Evolutionary conservation across 2,113 vertebrate species (phyloP).

Genomic region (Elgaria multicarinata): DNA sequence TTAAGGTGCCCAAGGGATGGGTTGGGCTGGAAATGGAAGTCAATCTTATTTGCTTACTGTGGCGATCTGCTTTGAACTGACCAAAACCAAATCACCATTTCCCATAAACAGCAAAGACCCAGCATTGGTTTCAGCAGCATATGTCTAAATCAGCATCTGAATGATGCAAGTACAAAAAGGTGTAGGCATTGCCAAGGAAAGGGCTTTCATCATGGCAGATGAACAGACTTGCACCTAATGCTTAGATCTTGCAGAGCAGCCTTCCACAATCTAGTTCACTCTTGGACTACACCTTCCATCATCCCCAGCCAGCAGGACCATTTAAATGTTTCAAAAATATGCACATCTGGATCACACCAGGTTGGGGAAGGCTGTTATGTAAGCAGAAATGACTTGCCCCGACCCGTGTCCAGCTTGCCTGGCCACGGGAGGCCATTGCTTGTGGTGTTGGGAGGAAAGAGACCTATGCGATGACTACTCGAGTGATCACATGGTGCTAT

Average conservation of each 20-base stretch:
- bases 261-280: neutral
- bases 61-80: neutral
- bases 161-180: neutral
- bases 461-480: too few relatives aligned
- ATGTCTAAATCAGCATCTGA: neutral
- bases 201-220: neutral
- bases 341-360: neutral
- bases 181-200: neutral
- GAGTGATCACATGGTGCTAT: too few relatives aligned
- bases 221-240: neutral
- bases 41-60: neutral
- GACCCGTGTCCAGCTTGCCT: too few relatives aligned
- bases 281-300: neutral
- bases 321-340: neutral
- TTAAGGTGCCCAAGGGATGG: conserved; percentile 4
- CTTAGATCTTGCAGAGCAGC: neutral
- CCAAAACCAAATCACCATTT: neutral
- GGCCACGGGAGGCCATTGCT: too few relatives aligned
- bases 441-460: too few relatives aligned
- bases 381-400: too few relatives aligned
- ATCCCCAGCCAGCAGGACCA: neutral
- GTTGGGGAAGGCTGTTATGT: neutral
- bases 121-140: neutral
- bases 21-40: conserved; percentile 2
- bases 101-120: neutral